Evolutionary conservation across 2,113 vertebrate species (phyloP).

Genomic region (Xenus cinereus): DNA sequence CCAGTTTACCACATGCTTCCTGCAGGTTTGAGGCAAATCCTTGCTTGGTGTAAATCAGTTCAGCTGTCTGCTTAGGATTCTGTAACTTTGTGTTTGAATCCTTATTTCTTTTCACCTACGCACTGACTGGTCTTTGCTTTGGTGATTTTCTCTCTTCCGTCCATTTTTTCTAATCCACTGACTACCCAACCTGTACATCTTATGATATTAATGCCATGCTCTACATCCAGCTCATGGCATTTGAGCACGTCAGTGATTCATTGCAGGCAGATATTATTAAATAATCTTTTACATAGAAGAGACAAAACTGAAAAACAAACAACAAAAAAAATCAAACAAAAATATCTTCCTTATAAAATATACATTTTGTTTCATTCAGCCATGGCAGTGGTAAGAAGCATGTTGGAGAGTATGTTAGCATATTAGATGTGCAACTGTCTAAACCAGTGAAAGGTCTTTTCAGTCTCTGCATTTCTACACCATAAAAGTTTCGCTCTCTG

Average conservation of each 20-base stretch:
- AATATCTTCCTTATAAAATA: not conserved
- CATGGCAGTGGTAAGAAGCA: not conserved
- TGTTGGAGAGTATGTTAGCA: not conserved
- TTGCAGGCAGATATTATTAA: not conserved
- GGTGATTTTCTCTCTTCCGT: not conserved
- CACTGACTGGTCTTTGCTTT: not conserved
- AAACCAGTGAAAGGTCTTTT: not conserved
- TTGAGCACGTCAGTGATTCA: not conserved
- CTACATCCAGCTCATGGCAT: not conserved
- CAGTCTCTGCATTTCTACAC: not conserved
- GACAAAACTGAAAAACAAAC: not conserved
- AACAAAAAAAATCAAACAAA: not conserved
- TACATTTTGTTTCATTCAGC: not conserved
- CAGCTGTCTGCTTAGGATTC: not conserved
- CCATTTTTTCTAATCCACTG: not conserved
- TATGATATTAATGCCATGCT: not conserved
- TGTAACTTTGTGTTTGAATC: not conserved
- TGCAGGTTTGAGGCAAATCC: not conserved
- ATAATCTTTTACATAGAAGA: not conserved
- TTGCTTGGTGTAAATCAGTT: not conserved
- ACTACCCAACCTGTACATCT: not conserved
- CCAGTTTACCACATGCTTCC: not conserved
- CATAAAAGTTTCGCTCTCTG: not conserved
- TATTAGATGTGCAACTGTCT: not conserved
- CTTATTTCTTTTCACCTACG: not conserved